Conservation (phyloP, 2,888 invertebrate species). For the Acanthoscelides obtectus region DNA sequence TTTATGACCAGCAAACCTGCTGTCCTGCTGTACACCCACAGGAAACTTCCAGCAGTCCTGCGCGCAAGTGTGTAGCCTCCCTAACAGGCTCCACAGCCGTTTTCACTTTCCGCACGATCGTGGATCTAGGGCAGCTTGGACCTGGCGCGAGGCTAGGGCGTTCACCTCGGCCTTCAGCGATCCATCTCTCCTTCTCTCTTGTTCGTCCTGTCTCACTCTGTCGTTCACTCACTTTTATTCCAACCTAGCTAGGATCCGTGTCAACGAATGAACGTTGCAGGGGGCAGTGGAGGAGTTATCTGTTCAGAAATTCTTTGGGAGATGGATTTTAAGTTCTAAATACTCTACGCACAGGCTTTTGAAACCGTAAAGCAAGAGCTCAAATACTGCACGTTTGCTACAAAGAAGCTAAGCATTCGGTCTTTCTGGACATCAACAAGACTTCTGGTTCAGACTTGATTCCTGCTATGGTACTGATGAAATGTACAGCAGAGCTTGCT, state of each 20-base stretch:
- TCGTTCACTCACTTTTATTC: not conserved
- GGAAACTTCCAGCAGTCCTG: not conserved
- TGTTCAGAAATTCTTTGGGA: too few species aligned
- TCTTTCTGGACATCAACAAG: too few species aligned
- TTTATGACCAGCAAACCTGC: not conserved
- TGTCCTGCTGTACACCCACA: not conserved
- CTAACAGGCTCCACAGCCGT: constrained; percentile 11
- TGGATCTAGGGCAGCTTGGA: constrained; percentile 21
- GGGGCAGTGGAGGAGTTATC: not conserved
- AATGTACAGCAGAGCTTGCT: too few species aligned
- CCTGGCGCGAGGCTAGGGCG: constrained; percentile 55
- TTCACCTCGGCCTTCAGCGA: constrained; percentile 50
- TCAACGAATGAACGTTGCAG: not conserved
- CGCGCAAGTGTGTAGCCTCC: constrained; percentile 16
- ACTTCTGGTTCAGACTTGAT: too few species aligned
- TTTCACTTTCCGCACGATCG: constrained; percentile 29
- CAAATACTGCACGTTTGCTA: too few species aligned
- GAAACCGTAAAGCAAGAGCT: too few species aligned
- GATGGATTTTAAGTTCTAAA: too few species aligned
- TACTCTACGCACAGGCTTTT: too few species aligned
- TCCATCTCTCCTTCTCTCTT: not conserved
- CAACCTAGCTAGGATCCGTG: not conserved
- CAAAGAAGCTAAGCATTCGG: too few species aligned
- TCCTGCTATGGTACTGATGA: too few species aligned
- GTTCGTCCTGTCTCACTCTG: not conserved